Evolutionary conservation across 2,797 vertebrate genomes (phyloP), one percentile per base, ranked within the genome.

Genomic region (Alca torda): DNA sequence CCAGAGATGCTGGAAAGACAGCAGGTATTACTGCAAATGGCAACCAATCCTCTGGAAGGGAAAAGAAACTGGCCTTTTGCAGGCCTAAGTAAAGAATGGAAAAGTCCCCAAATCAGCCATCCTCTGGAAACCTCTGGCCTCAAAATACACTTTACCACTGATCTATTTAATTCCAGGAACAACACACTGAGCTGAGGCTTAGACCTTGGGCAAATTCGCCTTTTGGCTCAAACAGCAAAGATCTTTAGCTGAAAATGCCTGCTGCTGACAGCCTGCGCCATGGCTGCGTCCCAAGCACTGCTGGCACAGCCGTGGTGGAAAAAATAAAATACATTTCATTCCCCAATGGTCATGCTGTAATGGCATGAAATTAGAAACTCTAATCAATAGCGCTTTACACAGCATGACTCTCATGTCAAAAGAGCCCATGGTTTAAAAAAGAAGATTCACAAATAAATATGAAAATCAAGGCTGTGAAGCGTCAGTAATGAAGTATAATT

Each of bases 351-450:
- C 96, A 97, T 96, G 97, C 97, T 97, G 97, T 93, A 97, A 97
- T 97, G 97, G 96, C 96, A 98, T 97, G 97, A 98, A 98, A 98
- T 98, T 98, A 97, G 97, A 98, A 98, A 98, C 96, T 97, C 96
- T 97, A 98, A 98, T 98, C 97, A 98, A 97, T 98, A 97, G 97
- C 18, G 93, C 97, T 98, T 97, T 97, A 94, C 98, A 88, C 96
- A 97, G 97, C 97, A 97, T 96, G 98, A 96, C 96, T 97, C 94
- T 96, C 94, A 75, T 97, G 97, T 97, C 95, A 97, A 97, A 97
- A 94, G 96, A 94, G 92, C 73, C 84, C 21, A 5, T 61, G 68
- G 90, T 96, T 97, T 90, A 67, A 92, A 95, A 97, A 82, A 97
- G 95, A 93, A 95, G 95, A 98, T 89, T 82, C 92, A 88, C 95